Evolutionary conservation across 2,113 vertebrate species (phyloP).

Genomic region (Galemys pyrenaicus): DNA sequence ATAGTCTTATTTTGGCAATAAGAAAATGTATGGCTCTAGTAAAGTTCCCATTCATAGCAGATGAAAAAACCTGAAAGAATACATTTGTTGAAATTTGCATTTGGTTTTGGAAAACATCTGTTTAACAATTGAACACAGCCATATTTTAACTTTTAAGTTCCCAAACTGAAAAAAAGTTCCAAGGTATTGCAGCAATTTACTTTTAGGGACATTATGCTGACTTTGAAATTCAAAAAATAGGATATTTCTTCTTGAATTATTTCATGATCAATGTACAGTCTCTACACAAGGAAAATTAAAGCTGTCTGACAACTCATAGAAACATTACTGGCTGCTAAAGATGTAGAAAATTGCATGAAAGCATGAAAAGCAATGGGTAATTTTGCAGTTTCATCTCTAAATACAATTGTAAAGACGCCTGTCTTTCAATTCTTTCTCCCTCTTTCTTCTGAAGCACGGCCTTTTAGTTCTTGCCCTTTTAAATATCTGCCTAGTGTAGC

Average conservation of each 20-base stretch:
- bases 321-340: constrained; percentile 62
- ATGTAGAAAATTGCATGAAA: constrained; percentile 66
- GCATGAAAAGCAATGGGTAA: constrained; percentile 58
- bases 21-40: constrained; percentile 32
- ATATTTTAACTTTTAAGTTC: constrained; percentile 67
- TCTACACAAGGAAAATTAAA: constrained; percentile 61
- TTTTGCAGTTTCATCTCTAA: constrained; percentile 69
- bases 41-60: not conserved
- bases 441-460: constrained; percentile 5
- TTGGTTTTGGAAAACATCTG: constrained; percentile 59
- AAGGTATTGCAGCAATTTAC: constrained; percentile 43
- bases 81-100: constrained; percentile 68
- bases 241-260: constrained; percentile 57
- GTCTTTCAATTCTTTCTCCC: constrained; percentile 25
- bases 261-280: constrained; percentile 62
- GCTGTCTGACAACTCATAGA: constrained; percentile 60
- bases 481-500: not conserved
- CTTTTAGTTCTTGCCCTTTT: constrained; percentile 60
- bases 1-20: constrained; percentile 58
- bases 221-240: constrained; percentile 71
- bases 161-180: constrained; percentile 39
- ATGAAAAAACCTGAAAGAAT: constrained; percentile 44
- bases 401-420: constrained; percentile 49
- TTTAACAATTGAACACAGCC: constrained; percentile 47
- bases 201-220: constrained; percentile 50